phyloP scores from a whole-genome alignment of 2,888 invertebrate genomes.

The Uloborus plumipes region DNA sequence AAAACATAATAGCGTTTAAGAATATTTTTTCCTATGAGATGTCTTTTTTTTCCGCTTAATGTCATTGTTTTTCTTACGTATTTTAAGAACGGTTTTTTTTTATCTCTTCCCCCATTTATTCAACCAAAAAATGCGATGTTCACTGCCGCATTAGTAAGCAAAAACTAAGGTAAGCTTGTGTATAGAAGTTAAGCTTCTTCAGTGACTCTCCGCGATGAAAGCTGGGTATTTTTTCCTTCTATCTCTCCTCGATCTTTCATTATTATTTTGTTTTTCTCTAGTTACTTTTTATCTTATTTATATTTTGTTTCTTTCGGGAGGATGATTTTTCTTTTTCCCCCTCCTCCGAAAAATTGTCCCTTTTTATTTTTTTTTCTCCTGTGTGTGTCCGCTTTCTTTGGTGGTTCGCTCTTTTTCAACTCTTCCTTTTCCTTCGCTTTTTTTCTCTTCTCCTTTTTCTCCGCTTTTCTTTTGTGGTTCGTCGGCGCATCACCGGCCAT shows the following conservation, averaged over 20 bases:
- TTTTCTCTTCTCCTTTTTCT: slow-evolving; percentile 26
- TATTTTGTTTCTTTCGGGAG: slow-evolving; percentile 38
- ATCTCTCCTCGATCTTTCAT: slow-evolving; percentile 37
- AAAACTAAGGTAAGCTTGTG: slow-evolving; percentile 61
- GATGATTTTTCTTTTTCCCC: slow-evolving; percentile 23
- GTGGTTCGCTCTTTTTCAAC: slow-evolving; percentile 40
- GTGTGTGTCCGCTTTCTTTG: slow-evolving; percentile 40
- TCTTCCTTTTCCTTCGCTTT: slow-evolving; percentile 20
- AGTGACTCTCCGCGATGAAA: slow-evolving; percentile 53
- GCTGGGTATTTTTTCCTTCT: slow-evolving; percentile 39
- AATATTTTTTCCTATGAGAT: slow-evolving; percentile 15
- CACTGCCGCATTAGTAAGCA: slow-evolving; percentile 52
- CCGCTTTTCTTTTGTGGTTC: slow-evolving; percentile 26
- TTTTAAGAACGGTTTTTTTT: slow-evolving; percentile 22
- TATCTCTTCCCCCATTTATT: slow-evolving; percentile 36
- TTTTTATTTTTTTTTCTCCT: slow-evolving; percentile 18
- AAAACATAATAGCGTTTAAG: slow-evolving; percentile 33
- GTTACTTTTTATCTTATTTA: slow-evolving; percentile 39
- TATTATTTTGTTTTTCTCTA: slow-evolving; percentile 52
- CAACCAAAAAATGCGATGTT: slow-evolving; percentile 59
- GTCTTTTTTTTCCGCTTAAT: slow-evolving; percentile 19
- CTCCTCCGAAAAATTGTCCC: slow-evolving; percentile 20
- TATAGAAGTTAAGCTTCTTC: slow-evolving; percentile 49
- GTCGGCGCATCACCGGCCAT: slow-evolving; percentile 50
- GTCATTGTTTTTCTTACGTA: slow-evolving; percentile 44